Percentiles rank a stretch among this genome's conserved stretches.
Conservation (phyloP, 1,140 invertebrate genomes). For the Kradibia gibbosae region DNA sequence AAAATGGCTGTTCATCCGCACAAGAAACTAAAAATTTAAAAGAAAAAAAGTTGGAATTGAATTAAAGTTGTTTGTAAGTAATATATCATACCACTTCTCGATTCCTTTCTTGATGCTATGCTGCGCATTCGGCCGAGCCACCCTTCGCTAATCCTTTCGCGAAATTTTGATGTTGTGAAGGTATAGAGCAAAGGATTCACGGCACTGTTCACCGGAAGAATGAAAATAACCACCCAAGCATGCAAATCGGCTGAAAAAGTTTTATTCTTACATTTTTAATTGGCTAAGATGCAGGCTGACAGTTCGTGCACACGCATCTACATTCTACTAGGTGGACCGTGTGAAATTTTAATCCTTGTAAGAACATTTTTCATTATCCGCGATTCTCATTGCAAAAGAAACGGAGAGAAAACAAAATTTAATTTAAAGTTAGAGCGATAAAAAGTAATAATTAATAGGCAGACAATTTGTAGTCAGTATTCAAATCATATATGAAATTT, state of each 20-base stretch:
- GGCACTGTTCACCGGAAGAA: slow-evolving; percentile 85
- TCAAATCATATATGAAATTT: no score
- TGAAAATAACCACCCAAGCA: slow-evolving; percentile 84
- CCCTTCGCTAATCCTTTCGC: slow-evolving; percentile 68
- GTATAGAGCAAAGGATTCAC: slow-evolving; percentile 87
- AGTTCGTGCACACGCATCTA: no score
- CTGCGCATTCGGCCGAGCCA: slow-evolving; percentile 58
- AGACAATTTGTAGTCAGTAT: no score
- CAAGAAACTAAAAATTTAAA: not conserved
- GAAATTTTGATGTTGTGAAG: slow-evolving; percentile 82
- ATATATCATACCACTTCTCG: slow-evolving; percentile 36
- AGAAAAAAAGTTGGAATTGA: not conserved
- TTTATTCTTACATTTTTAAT: no score
- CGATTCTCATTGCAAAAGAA: no score
- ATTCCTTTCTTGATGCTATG: slow-evolving; percentile 31
- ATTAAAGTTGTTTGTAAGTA: slow-evolving; percentile 18
- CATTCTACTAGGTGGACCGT: no score
- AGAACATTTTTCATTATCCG: no score
- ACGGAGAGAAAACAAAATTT: no score
- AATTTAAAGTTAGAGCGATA: no score
- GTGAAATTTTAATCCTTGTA: no score
- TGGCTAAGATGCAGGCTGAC: no score
- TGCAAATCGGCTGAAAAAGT: slow-evolving; percentile 76
- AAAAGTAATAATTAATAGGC: no score
- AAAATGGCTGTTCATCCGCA: not conserved